Conservation (phyloP, 2,888 invertebrate genomes). For the Drosophila kanekoi region DNA sequence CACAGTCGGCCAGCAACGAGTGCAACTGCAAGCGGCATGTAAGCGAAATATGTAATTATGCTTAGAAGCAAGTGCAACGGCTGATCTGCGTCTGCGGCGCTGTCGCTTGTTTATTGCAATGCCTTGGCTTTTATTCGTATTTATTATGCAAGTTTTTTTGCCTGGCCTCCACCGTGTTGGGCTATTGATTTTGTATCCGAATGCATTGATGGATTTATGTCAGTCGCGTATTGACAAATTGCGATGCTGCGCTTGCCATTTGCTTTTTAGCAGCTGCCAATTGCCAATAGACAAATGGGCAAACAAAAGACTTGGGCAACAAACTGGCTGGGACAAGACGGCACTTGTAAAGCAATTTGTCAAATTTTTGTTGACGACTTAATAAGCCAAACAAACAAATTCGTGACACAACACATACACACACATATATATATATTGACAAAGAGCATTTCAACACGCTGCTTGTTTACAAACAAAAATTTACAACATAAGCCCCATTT, state of each 20-base stretch:
- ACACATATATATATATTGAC: slow-evolving; percentile 16
- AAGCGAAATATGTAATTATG: slow-evolving; percentile 74
- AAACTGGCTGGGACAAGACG: slow-evolving; percentile 29
- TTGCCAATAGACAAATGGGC: slow-evolving; percentile 45
- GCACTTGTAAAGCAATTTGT: slow-evolving; percentile 58
- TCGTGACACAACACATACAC: slow-evolving; percentile 47
- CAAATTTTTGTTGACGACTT: slow-evolving; percentile 51
- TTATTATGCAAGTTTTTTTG: slow-evolving; percentile 64
- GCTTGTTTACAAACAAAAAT: slow-evolving; percentile 6
- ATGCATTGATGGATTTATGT: slow-evolving; percentile 71
- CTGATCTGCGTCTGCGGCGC: slow-evolving; percentile 21
- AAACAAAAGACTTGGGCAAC: slow-evolving; percentile 63
- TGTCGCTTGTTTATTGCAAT: slow-evolving; percentile 51
- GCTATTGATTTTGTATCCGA: slow-evolving; percentile 58
- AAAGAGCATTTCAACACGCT: slow-evolving; percentile 34
- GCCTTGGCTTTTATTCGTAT: slow-evolving; percentile 61
- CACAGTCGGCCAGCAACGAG: slow-evolving; percentile 44
- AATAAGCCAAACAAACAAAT: slow-evolving; percentile 43
- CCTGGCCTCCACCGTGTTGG: slow-evolving; percentile 3
- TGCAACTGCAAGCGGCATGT: slow-evolving; percentile 43
- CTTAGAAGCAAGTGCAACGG: slow-evolving; percentile 62
- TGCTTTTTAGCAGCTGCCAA: slow-evolving; percentile 29
- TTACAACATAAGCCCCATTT: slow-evolving; percentile 25
- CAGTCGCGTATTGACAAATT: slow-evolving; percentile 71
- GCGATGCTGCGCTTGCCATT: slow-evolving; percentile 39